phyloP scores from a whole-genome alignment of 2,113 vertebrate genomes.

The Engystomops pustulosus region DNA sequence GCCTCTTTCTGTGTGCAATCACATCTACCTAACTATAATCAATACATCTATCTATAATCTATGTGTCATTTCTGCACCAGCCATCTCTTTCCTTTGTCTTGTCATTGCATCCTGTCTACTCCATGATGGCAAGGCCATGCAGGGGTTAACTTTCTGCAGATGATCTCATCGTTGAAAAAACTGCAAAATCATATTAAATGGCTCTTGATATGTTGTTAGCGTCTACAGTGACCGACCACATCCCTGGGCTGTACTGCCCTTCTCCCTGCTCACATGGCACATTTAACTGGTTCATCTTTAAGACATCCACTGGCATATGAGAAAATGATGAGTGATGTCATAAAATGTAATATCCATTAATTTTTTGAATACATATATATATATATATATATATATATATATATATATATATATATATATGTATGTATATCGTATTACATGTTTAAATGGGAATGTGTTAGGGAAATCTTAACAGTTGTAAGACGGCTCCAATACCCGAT shows the following conservation, averaged over 20 bases:
- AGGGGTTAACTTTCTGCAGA: slow-evolving; percentile 30
- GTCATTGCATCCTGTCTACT: background rate
- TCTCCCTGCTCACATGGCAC: background rate
- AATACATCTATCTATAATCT: background rate
- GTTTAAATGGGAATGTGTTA: too few relatives aligned
- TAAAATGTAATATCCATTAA: background rate
- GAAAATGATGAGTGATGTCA: background rate
- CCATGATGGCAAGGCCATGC: background rate
- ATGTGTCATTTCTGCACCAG: background rate
- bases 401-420: too few relatives aligned
- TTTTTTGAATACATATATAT: background rate
- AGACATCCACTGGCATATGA: background rate
- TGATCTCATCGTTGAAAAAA: slow-evolving; percentile 48
- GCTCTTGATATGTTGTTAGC: slow-evolving; percentile 1
- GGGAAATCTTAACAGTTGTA: too few relatives aligned
- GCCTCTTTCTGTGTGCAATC: background rate
- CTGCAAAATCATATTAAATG: slow-evolving; percentile 43
- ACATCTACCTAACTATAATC: background rate
- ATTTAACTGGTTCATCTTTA: background rate
- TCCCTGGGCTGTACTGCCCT: background rate
- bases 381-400: too few relatives aligned
- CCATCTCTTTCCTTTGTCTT: slow-evolving; percentile 11
- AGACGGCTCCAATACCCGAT: too few relatives aligned
- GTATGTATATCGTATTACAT: too few relatives aligned
- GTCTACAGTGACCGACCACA: slow-evolving; percentile 4